These are phyloP conservation scores for Okapia johnstoni DNA, from an alignment of 2,113 vertebrate genomes.

Conservation along the genomic window DNA sequence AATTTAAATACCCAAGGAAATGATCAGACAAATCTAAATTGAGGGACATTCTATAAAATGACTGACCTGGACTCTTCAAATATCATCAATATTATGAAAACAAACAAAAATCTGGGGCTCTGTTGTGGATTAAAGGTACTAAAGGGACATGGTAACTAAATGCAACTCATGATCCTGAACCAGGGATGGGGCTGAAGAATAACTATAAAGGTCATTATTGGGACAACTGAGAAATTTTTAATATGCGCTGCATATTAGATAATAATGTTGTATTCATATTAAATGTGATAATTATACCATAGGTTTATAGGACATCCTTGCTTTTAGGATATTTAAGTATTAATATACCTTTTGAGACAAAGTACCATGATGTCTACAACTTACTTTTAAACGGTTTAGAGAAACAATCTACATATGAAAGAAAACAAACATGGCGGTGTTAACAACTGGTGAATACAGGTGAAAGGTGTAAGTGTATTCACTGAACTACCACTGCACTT, in stretches of 20 bases:
- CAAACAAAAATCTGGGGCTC: background rate
- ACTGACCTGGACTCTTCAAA: background rate
- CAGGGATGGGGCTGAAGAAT: background rate
- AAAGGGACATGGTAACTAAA: background rate
- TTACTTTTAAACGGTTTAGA: background rate
- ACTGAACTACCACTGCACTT: background rate
- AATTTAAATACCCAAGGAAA: background rate
- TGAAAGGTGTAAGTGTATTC: background rate
- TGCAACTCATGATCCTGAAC: background rate
- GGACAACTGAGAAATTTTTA: background rate
- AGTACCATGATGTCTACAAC: background rate
- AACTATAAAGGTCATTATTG: background rate
- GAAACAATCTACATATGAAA: background rate
- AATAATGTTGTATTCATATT: background rate
- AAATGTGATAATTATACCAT: background rate
- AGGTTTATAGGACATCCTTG: background rate
- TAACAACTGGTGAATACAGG: background rate
- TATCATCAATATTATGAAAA: background rate
- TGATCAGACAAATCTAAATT: background rate
- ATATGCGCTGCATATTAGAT: background rate
- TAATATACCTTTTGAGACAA: background rate
- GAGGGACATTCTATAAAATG: background rate
- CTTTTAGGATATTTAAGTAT: background rate
- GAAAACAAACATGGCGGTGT: background rate
- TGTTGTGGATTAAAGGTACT: background rate